Evolutionary conservation across 2,113 vertebrate genomes (phyloP).

Genomic region (Furnarius figulus): DNA sequence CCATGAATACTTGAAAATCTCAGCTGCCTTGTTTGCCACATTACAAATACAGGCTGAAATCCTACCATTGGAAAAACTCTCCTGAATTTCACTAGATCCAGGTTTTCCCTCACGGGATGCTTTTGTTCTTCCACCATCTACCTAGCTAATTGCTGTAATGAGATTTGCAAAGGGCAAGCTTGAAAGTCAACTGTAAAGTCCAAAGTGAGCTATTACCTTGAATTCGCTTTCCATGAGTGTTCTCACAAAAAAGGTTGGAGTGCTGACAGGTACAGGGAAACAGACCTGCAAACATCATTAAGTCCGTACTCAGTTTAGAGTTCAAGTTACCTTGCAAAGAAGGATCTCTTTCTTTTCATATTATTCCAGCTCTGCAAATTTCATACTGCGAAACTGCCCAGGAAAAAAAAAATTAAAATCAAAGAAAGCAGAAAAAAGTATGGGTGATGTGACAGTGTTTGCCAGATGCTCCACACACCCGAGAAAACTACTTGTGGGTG

Average conservation of each 20-base stretch:
- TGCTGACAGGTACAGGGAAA: not conserved
- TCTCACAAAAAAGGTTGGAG: not conserved
- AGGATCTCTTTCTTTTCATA: not conserved
- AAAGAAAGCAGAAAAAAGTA: not conserved
- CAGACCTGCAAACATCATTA: conserved; percentile 12
- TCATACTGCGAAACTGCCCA: not conserved
- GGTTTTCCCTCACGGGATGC: not conserved
- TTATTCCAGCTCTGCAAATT: not conserved
- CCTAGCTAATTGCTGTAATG: conserved; percentile 36
- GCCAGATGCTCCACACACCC: not conserved
- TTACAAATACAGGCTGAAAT: not conserved
- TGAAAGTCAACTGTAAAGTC: not conserved
- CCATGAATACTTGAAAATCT: not conserved
- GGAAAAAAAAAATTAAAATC: not conserved
- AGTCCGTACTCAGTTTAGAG: not conserved
- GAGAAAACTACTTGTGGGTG: not conserved
- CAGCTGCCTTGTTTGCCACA: not conserved
- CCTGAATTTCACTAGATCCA: not conserved
- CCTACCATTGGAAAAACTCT: not conserved
- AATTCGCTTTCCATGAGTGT: conserved; percentile 11
- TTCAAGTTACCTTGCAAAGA: conserved; percentile 5
- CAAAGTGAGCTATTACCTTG: conserved; percentile 17
- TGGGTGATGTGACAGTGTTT: not conserved
- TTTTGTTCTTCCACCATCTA: not conserved
- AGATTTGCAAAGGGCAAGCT: conserved; percentile 16